A percentile compares a stretch with the other conserved stretches of the same genome.
Evolutionary conservation across 2,113 vertebrate genomes (phyloP).

Genomic region (Chaetorhynchus papuensis): DNA sequence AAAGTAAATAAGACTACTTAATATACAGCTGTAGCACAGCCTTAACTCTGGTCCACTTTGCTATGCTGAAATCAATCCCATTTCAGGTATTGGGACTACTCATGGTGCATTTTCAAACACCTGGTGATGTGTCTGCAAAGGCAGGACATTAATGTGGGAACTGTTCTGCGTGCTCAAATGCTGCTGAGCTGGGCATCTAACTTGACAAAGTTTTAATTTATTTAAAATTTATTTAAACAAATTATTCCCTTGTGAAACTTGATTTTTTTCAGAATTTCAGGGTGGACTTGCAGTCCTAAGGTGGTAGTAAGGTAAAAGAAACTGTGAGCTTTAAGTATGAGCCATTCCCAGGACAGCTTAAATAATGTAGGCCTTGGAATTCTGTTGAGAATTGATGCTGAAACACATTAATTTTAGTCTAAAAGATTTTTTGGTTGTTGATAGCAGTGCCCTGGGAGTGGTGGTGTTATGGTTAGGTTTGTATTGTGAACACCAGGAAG

Average conservation of each 20-base stretch:
- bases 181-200: background rate
- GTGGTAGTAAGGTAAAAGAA: background rate
- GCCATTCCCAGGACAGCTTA: background rate
- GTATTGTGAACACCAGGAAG: background rate
- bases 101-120: background rate
- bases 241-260: background rate
- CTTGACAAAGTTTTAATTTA: background rate
- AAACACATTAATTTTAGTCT: background rate
- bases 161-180: background rate
- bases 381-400: background rate
- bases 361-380: background rate
- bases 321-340: background rate
- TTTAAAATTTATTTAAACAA: background rate
- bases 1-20: background rate
- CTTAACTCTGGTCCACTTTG: background rate
- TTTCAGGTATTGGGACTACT: background rate
- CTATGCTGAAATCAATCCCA: background rate
- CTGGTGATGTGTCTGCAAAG: background rate
- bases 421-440: background rate
- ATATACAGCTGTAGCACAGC: background rate
- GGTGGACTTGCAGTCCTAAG: background rate
- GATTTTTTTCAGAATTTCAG: background rate
- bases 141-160: background rate
- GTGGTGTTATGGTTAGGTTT: background rate
- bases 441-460: background rate